phyloP scores from a whole-genome alignment of 1,140 invertebrate genomes.

The Macrobrachium rosenbergii region DNA sequence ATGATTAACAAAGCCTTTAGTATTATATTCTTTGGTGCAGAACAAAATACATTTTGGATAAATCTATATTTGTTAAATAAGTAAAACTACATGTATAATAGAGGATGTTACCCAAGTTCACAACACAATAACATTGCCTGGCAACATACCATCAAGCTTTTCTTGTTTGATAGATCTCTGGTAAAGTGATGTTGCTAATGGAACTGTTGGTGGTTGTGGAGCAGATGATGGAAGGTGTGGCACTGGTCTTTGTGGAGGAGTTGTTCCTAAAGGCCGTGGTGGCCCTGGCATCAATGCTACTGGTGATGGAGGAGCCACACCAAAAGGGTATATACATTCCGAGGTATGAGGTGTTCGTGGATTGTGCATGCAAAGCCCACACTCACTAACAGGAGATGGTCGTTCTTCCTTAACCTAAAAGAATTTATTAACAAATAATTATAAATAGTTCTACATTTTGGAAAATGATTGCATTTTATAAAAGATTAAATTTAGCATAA shows the following conservation, averaged over 20 bases:
- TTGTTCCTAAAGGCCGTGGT: constrained; percentile 32
- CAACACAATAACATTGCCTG: neutral
- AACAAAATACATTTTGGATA: too few species aligned
- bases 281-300: constrained; percentile 49
- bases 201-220: constrained; percentile 19
- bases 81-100: too few species aligned
- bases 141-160: constrained; percentile 54
- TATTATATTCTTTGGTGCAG: neutral
- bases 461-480: too few species aligned
- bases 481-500: too few species aligned
- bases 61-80: too few species aligned
- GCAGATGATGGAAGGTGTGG: constrained; percentile 29
- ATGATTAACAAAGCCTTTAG: too few species aligned
- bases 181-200: constrained; percentile 39
- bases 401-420: constrained; percentile 64
- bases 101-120: too few species aligned
- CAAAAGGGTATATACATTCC: constrained; percentile 58
- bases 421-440: neutral
- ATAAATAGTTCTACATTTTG: too few species aligned
- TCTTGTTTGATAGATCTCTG: constrained; percentile 61
- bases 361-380: constrained; percentile 63
- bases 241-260: constrained; percentile 53
- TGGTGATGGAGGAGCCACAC: constrained; percentile 55
- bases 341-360: constrained; percentile 62
- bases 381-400: constrained; percentile 63